Conservation (phyloP, 1,140 invertebrate genomes). For the Drosophila nikananu region DNA sequence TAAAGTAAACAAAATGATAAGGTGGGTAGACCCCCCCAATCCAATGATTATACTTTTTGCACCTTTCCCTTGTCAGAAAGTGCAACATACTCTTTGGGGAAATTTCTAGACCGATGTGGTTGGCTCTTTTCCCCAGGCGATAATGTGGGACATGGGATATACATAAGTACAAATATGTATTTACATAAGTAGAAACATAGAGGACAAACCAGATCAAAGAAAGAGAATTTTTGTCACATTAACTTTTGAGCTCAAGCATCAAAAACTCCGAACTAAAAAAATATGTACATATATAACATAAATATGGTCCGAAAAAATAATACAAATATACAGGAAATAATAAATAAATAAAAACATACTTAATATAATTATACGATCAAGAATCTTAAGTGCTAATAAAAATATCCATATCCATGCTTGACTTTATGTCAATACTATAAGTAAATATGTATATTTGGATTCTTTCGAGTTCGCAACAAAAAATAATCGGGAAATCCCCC, state of each 20-base stretch:
- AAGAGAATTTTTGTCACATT: neutral
- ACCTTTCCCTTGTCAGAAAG: neutral
- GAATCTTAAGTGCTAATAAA: too few species aligned
- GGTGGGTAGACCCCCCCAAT: neutral
- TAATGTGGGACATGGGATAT: neutral
- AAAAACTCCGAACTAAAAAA: too few species aligned
- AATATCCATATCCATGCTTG: too few species aligned
- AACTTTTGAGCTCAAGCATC: too few species aligned
- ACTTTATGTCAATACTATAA: neutral
- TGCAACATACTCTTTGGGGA: neutral
- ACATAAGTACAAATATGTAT: too few species aligned
- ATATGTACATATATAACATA: too few species aligned
- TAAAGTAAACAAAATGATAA: conserved; percentile 22
- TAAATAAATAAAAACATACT: too few species aligned
- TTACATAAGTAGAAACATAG: neutral
- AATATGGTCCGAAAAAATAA: too few species aligned
- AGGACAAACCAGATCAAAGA: neutral
- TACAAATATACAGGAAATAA: too few species aligned
- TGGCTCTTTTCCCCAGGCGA: neutral
- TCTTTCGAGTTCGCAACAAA: neutral
- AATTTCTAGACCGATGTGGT: neutral
- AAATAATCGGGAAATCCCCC: neutral
- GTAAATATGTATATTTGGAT: neutral
- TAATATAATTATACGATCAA: too few species aligned
- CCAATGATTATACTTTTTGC: neutral